Evolutionary conservation across 2,888 invertebrate species (phyloP), one percentile per base, ranked within the genome.

Genomic region (Macrophya alboannulata): DNA sequence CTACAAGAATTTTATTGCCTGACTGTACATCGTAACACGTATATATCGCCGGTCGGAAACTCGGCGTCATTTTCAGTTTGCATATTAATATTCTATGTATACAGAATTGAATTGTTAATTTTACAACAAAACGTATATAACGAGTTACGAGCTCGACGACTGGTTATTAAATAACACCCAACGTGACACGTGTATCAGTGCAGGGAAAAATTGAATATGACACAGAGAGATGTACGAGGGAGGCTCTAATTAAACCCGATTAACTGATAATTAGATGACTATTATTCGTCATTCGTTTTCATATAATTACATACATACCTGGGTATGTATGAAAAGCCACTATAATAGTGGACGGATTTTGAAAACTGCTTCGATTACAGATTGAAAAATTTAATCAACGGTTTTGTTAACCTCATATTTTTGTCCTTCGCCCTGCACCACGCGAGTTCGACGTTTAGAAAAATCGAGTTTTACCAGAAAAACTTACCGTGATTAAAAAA

Each of bases 41-140:
- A n/a, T n/a, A n/a, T n/a, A n/a, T 31, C 62, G 62, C 17, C 37
- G 17, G 25, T 17, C 37, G 17, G 31, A 37, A 37, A 31, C 17
- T 68, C 68, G 68, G 55, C 37, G 68, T 37, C 31, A 68, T 68
- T 68, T 68, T 68, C 68, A 68, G 68, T 68, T 68, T 68, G 68
- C 68, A 68, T 37, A 68, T 68, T 68, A 68, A 68, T 68, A 68
- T 37, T 37, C 68, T 68, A 6, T 31, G 37, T 55, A 10, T 25
- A 17, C 6, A 6, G 37, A 68, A 68, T 68, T 37, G 68, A 68
- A 68, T 68, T 37, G 68, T 68, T 68, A 68, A 68, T 68, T 68
- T 68, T 62, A 62, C 62, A 62, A 62, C 62, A 62, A 31, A 62
- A 21, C 21, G 25, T 10, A 10, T 8, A 21, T 21, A 31, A 31